Evolutionary conservation across 2,888 invertebrate species (phyloP), one percentile per base, ranked within the genome.

Genomic region (Oithona nana): DNA sequence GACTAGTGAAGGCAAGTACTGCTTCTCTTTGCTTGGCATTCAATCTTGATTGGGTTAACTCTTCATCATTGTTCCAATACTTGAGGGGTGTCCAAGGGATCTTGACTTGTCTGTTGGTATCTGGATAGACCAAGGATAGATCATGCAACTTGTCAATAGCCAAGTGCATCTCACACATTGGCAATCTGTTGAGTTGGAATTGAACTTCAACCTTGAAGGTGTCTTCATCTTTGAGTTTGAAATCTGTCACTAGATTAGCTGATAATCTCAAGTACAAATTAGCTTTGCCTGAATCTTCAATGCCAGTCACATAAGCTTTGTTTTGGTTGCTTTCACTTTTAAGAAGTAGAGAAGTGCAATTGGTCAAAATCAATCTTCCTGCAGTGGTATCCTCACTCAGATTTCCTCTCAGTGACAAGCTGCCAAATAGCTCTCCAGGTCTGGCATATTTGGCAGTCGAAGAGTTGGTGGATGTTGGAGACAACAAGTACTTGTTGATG

Each of bases 81-180:
- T 73, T 78, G 59, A 79, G 78, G 13, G 82, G 81, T 30, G 79
- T 80, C 83, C 83, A 83, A 0, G 83, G 82, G 67, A 83, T 81
- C 11, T 64, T 76, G 2, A 81, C 81, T 61, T 80, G 78, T 48
- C 79, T 71, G 63, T 77, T 78, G 28, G 80, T 78, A 64, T 81
- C 79, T 0, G 87, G 86, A 70, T 86, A 86, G 39, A 88, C 81
- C 49, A 84, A 75, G 56, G 79, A 78, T 62, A 83, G 79, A 68
- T 83, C 81, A 0, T 80, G 78, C 51, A 88, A 79, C 69, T 81
- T 80, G 71, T 88, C 88, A 26, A 88, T 80, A 0, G 86, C 85
- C 70, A 81, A 80, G 70, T 86, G 87, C 85, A 86, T 87, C 71
- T 88, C 86, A 72, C 86, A 86, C 68, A 86, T 83, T 0, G 85